Evolutionary conservation across 2,888 invertebrate species (phyloP).

Genomic region (Vanessa cardui): DNA sequence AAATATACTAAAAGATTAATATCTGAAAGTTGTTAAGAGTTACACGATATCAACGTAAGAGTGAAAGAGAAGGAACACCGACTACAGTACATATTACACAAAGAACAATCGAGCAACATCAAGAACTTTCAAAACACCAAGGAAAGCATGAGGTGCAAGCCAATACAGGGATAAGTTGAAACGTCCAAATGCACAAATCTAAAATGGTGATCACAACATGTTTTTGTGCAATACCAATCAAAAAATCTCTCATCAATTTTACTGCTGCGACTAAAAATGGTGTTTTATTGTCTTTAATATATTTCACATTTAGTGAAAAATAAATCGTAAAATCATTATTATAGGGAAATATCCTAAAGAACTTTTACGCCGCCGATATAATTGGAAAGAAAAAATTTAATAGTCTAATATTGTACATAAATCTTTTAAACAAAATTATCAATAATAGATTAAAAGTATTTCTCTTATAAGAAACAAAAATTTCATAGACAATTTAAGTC

Average conservation of each 20-base stretch:
- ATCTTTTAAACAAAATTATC: too few relatives aligned
- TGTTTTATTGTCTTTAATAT: slow-evolving; percentile 15
- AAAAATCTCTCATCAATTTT: slow-evolving; percentile 52
- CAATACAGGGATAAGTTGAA: slow-evolving; percentile 62
- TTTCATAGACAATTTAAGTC: background rate
- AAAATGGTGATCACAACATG: slow-evolving; percentile 47
- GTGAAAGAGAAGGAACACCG: slow-evolving; percentile 82
- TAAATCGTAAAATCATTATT: too few relatives aligned
- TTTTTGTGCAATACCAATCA: slow-evolving; percentile 70
- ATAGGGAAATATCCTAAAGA: too few relatives aligned
- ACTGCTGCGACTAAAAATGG: slow-evolving; percentile 41
- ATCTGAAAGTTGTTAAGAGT: slow-evolving; percentile 21
- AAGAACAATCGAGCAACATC: slow-evolving; percentile 62
- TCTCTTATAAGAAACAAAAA: background rate
- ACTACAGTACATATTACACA: slow-evolving; percentile 64
- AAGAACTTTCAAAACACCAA: slow-evolving; percentile 48
- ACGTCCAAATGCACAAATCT: slow-evolving; percentile 57
- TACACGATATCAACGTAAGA: slow-evolving; percentile 54
- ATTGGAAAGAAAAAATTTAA: too few relatives aligned
- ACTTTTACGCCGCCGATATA: too few relatives aligned
- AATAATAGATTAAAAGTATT: too few relatives aligned
- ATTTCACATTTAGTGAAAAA: too few relatives aligned
- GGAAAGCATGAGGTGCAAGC: slow-evolving; percentile 78
- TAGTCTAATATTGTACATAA: too few relatives aligned
- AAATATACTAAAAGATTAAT: background rate